Base-by-base conservation (phyloP, 1,140 invertebrate genomes). In the Lordiphosa clarofinis region DNA sequence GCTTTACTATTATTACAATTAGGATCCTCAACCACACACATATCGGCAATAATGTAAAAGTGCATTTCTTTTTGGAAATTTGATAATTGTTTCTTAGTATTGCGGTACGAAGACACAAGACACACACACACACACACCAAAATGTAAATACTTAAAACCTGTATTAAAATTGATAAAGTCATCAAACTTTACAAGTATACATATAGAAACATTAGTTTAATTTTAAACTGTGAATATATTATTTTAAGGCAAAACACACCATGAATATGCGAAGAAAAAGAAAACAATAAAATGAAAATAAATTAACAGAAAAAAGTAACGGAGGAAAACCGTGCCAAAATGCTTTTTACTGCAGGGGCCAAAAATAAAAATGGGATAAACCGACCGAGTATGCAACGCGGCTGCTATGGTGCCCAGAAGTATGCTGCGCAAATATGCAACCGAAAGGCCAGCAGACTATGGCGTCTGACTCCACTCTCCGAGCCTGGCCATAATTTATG, bases 191-290 rank as follows among this genome's bases (percentile, higher is more conserved):
- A 48, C 19, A 54, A 43, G 56, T 48, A 33, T 24, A 62, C 46
- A 62, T 37, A 60, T 57, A 61, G 33, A 60, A 62, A 63, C 67
- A 78, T 82, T 81, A 82, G 78, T 81, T 82, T 68, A 72, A 81
- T 42, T 82, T 81, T 43, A 76, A 76, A 72, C 76, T 72, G 72
- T 75, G 72, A 82, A 81, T 81, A 82, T 69, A 69, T 67, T 82
- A 75, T 57, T 82, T 81, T 82, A 81, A 82, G 76, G 55, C 63
- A 82, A 75, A 72, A 65, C 48, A 71, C 42, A 11, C 33, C 35
- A 67, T 67, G 55, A 63, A 67, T 67, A 67, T 67, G 63, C 56
- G 55, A 68, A 64, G 33, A 36, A 56, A 57, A 52, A 56, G 56
- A 62, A 56, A 64, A 46, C 54, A 59, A 62, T 71, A 74, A 74